Evolutionary conservation across 2,888 invertebrate genomes (phyloP), one percentile per base, ranked within the genome.

Genomic region (Eulithis testata): DNA sequence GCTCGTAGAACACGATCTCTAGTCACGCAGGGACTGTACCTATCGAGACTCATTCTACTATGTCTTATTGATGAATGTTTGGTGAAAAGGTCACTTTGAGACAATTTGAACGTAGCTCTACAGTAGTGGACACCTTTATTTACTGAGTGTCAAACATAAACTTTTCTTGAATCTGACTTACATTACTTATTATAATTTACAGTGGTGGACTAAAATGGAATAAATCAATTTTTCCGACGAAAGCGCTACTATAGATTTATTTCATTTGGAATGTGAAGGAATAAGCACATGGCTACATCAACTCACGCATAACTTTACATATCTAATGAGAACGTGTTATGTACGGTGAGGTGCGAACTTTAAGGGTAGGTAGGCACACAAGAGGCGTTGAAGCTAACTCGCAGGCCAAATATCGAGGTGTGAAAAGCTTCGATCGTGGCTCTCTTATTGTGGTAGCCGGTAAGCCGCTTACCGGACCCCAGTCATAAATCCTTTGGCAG

Each of bases 371-470:
- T 90, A 84, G 85, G 80, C 78, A 90, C 83, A 91, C 88, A 85
- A 77, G 79, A 90, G 91, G 92, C 89, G 93, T 92, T 86, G 90
- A 91, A 80, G 86, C 87, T 92, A 93, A 92, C 86, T 76, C 81
- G 76, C 77, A 78, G 76, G 76, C 80, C 91, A 92, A 93, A 93
- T 88, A 92, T 81, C 79, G 84, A 93, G 91, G 93, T 93, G 93
- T 93, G 92, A 93, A 93, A 93, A 92, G 91, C 86, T 78, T 78
- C 77, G 74, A 77, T 79, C 80, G 83, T 82, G 83, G 83, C 78
- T 78, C 77, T 86, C 86, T 87, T 89, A 87, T 89, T 91, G 87
- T 82, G 78, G 81, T 83, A 82, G 84, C 79, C 74, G 80, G 82
- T 91, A 89, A 91, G 91, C 92, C 85, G 87, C 88, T 89, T 88